These are phyloP conservation scores for Tylochromis polylepis DNA, from an alignment of 2,113 vertebrate species.

Conservation along the genomic window DNA sequence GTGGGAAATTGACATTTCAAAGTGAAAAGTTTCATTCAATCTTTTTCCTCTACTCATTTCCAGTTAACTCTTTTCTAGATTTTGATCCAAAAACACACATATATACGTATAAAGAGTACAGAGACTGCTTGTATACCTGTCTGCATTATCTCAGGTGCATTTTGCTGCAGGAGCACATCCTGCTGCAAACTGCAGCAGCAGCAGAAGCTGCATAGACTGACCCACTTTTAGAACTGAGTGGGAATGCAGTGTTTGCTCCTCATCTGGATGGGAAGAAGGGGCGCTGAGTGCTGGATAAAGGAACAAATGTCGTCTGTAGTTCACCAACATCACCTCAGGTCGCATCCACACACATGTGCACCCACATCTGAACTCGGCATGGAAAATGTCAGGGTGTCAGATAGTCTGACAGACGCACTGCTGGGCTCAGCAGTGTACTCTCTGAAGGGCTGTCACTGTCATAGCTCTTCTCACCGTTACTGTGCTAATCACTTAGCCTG, in stretches of 20 bases:
- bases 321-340: neutral
- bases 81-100: neutral
- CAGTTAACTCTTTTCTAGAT: neutral
- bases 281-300: neutral
- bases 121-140: neutral
- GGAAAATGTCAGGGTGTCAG: neutral
- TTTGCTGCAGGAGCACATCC: neutral
- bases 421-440: neutral
- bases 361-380: neutral
- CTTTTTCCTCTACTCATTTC: neutral
- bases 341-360: neutral
- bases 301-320: slow-evolving; percentile 3
- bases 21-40: neutral
- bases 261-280: neutral
- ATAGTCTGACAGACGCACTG: neutral
- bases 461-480: neutral
- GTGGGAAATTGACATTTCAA: neutral
- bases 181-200: neutral
- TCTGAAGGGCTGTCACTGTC: slow-evolving; percentile 13
- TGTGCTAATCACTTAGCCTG: slow-evolving; percentile 32
- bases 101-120: neutral
- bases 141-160: neutral
- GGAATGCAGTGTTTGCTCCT: slow-evolving; percentile 28
- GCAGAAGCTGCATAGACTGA: slow-evolving; percentile 47
- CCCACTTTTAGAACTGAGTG: slow-evolving; percentile 63